These are phyloP conservation scores for Podabrus alpinus DNA, from an alignment of 2,888 invertebrate genomes.

Conservation along the genomic window DNA sequence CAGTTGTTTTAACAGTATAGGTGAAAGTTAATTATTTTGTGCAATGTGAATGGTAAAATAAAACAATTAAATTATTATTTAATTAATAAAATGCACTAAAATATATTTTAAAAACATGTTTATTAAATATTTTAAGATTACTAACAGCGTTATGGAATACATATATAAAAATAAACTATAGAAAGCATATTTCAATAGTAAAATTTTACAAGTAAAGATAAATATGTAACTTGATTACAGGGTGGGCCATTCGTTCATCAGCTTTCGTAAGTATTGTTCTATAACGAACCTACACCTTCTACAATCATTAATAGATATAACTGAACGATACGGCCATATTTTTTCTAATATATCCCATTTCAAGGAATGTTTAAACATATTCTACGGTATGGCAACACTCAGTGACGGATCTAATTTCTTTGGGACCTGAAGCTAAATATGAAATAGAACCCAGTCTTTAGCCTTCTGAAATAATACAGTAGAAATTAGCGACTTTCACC, in stretches of 20 bases:
- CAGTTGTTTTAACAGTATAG: no score
- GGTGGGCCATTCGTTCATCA: background rate
- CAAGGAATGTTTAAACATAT: background rate
- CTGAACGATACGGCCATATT: background rate
- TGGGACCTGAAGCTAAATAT: no score
- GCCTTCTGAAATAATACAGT: no score
- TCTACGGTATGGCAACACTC: background rate
- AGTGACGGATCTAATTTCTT: no score
- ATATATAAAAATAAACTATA: constrained; percentile 3
- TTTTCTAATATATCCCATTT: background rate
- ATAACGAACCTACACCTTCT: background rate
- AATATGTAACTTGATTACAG: background rate
- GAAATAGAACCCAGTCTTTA: no score
- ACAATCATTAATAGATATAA: background rate
- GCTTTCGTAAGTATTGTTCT: background rate
- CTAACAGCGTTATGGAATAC: background rate
- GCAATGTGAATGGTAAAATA: no score
- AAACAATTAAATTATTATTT: no score
- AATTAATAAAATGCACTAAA: no score
- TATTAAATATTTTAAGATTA: background rate
- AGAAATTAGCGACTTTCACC: no score
- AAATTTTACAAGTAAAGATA: background rate
- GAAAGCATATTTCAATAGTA: background rate
- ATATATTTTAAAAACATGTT: background rate
- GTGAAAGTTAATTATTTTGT: no score